Base-by-base conservation (phyloP, 2,797 vertebrate species). In the Lutjanus campechanus region DNA sequence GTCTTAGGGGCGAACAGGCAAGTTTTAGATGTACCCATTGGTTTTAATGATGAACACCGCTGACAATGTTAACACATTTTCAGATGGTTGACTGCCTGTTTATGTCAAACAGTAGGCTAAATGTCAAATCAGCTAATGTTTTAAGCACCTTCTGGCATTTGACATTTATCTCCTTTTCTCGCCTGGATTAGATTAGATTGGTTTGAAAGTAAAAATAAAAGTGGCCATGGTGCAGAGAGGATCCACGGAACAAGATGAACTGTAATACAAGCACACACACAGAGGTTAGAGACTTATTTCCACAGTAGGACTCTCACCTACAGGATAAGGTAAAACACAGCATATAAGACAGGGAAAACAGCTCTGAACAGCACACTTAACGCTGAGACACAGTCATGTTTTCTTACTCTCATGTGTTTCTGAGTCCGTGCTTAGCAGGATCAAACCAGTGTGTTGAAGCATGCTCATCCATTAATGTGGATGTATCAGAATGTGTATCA, bases 231-330 rank as follows among this genome's bases (percentile, higher is more conserved):
- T 40, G 15, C 46, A 61, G 7, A 3, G 40, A 58, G 25, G 54
- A 61, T 16, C 53, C 11, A 29, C 40, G 53, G 49, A 72, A 46
- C 22, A 69, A 67, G 36, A 71, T 44, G 22, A 75, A 40, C 25
- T 17, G 8, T 68, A 66, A 44, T n/a, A 58, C 17, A 76, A 49
- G 29, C 49, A 13, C 17, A 54, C 36, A 11, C 7, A 53, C 4
- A 77, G 77, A 83, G 74, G 77, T 68, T 82, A 83, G 41, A 44
- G 11, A 53, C 49, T 67, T 20, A 55, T 73, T 77, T 76, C 44
- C 20, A 60, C 61, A n/a, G 29, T 53, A 56, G 46, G 54, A 20
- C 36, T 76, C 16, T 53, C 53, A 70, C 51, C 60, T 55, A 29
- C 19, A 54, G 61, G 58, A 76, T 56, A 15, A 29, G 12, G 25